A percentile compares a stretch with the other conserved stretches of the same genome.
Conservation (phyloP, 2,797 vertebrate genomes). For the Enteromius trimaculatus region DNA sequence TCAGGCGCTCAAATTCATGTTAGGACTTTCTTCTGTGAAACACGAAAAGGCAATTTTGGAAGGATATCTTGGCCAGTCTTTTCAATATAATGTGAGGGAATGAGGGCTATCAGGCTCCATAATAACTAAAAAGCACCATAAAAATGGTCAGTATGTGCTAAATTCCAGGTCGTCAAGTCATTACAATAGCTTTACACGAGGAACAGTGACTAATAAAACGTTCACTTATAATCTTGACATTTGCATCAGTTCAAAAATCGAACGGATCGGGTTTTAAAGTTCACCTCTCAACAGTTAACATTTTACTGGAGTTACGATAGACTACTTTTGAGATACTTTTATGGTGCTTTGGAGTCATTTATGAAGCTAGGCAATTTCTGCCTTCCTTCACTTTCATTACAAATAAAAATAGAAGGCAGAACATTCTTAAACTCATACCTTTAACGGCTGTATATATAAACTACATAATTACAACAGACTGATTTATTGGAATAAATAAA, state of each 20-base stretch:
- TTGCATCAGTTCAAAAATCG: not conserved
- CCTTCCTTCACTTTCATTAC: not conserved
- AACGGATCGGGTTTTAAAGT: not conserved
- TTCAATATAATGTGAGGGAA: not conserved
- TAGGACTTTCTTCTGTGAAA: not conserved
- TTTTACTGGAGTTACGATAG: not conserved
- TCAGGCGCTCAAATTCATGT: not conserved
- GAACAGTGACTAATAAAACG: not conserved
- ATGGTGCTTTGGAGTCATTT: not conserved
- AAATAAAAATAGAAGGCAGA: not conserved
- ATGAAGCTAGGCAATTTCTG: not conserved
- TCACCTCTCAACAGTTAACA: not conserved
- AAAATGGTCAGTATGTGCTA: not conserved
- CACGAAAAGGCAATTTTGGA: not conserved
- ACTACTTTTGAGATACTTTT: not conserved
- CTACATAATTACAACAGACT: not conserved
- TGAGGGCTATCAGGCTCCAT: not conserved
- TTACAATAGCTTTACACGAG: conserved; percentile 1
- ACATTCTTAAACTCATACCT: not conserved
- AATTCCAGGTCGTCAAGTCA: not conserved
- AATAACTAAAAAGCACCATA: not conserved
- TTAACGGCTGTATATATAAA: not conserved
- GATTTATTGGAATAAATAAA: not conserved
- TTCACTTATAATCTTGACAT: not conserved
- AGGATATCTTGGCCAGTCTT: not conserved